These are phyloP conservation scores for Catocala fraxini DNA, from an alignment of 2,888 invertebrate genomes.

Conservation along the genomic window DNA sequence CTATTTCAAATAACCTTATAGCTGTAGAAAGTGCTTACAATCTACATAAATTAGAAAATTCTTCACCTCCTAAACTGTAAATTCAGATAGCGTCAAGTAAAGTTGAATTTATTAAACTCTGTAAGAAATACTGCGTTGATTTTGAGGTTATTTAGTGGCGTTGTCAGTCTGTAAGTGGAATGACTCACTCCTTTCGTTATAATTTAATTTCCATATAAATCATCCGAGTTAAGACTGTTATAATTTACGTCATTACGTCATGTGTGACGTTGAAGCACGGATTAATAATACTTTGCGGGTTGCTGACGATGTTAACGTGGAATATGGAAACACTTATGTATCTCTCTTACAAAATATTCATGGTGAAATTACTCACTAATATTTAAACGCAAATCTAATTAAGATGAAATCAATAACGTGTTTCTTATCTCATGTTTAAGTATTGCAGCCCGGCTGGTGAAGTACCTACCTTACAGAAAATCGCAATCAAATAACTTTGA, in stretches of 20 bases:
- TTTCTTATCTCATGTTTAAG: too few relatives aligned
- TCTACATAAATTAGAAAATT: conserved; percentile 79
- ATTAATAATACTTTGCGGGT: not conserved
- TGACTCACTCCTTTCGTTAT: conserved; percentile 2
- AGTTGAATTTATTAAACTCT: conserved; percentile 69
- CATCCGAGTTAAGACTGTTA: conserved; percentile 24
- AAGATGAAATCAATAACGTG: too few relatives aligned
- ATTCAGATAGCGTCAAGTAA: conserved; percentile 66
- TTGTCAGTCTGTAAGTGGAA: conserved; percentile 20
- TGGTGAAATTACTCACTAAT: too few relatives aligned
- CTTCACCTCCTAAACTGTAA: conserved; percentile 66
- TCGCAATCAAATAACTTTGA: too few relatives aligned
- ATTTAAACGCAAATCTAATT: too few relatives aligned
- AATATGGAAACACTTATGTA: too few relatives aligned
- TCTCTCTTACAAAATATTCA: too few relatives aligned
- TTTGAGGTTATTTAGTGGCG: conserved; percentile 54
- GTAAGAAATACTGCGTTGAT: conserved; percentile 60
- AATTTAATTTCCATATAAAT: conserved; percentile 39
- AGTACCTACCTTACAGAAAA: too few relatives aligned
- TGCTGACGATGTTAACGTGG: not conserved
- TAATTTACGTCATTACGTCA: conserved; percentile 7
- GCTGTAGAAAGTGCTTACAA: conserved; percentile 66
- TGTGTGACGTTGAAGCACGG: not conserved
- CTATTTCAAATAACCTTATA: conserved; percentile 65
- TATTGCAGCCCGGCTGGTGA: too few relatives aligned